Evolutionary conservation across 2,797 vertebrate species (phyloP).

Genomic region (Schizopygopsis pylzovi): DNA sequence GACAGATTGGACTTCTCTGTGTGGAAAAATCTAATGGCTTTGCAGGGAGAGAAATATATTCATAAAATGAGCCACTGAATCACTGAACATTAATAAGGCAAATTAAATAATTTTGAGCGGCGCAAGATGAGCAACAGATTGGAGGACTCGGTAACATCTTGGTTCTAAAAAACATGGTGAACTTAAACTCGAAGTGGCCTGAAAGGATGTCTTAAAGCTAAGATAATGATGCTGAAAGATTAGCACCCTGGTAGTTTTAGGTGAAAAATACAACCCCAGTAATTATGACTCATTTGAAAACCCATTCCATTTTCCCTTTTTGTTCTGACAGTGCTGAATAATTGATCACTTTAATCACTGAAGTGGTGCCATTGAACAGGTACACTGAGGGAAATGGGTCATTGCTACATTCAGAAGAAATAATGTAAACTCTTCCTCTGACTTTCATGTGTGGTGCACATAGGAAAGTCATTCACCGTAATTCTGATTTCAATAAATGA

Average conservation of each 20-base stretch:
- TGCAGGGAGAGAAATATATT: neutral
- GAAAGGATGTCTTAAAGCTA: conserved; percentile 6
- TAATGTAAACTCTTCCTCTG: conserved; percentile 36
- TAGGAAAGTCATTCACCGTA: conserved; percentile 15
- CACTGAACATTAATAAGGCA: neutral
- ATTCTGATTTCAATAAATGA: conserved; percentile 49
- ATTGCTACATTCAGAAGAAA: conserved; percentile 48
- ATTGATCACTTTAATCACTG: conserved; percentile 48
- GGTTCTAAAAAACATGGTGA: neutral
- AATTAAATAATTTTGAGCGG: neutral
- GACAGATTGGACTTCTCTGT: neutral
- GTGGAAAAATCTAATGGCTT: neutral
- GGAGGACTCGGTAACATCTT: neutral
- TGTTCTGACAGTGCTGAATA: conserved; percentile 50
- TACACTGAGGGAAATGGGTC: conserved; percentile 46
- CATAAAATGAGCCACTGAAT: neutral
- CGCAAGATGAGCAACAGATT: neutral
- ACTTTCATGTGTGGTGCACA: conserved; percentile 50
- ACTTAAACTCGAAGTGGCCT: neutral
- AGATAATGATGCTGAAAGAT: conserved; percentile 25
- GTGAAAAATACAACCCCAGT: conserved; percentile 26
- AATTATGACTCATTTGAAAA: conserved; percentile 52
- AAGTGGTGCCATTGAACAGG: conserved; percentile 46
- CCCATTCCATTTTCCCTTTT: conserved; percentile 24
- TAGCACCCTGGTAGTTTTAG: conserved; percentile 17